Evolutionary conservation across 1,140 invertebrate genomes (phyloP).

Genomic region (Ridgeia piscesae): DNA sequence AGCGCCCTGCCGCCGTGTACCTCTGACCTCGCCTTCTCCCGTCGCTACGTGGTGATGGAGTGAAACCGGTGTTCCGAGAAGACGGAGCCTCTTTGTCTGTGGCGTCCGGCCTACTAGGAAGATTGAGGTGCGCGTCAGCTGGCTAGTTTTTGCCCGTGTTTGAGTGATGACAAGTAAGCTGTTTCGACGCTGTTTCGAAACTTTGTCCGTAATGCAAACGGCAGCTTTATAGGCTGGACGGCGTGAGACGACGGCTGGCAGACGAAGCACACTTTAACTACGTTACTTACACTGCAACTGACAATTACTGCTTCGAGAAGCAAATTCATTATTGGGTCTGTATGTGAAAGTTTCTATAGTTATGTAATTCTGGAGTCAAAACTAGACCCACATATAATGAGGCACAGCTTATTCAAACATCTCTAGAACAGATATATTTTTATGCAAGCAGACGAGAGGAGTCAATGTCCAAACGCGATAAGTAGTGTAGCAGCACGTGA

Average conservation of each 20-base stretch:
- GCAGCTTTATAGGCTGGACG: background rate
- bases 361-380: background rate
- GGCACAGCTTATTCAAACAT: background rate
- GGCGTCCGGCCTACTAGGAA: background rate
- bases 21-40: background rate
- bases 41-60: background rate
- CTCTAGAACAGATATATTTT: too few relatives aligned
- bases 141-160: background rate
- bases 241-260: slow-evolving; percentile 34
- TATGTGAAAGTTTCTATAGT: background rate
- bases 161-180: background rate
- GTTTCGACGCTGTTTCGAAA: background rate
- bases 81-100: background rate
- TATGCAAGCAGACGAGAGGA: too few relatives aligned
- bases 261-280: slow-evolving; percentile 29
- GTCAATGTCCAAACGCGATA: too few relatives aligned
- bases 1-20: background rate
- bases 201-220: background rate
- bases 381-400: background rate
- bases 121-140: background rate
- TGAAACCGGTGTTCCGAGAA: background rate
- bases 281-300: slow-evolving; percentile 18
- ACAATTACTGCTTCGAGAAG: slow-evolving; percentile 12
- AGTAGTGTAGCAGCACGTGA: too few relatives aligned
- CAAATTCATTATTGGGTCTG: background rate